Percentiles rank a stretch among this genome's conserved stretches.
These are phyloP conservation scores for Phyllotis vaccarum DNA, from an alignment of 2,797 vertebrate species.

Conservation along the genomic window DNA sequence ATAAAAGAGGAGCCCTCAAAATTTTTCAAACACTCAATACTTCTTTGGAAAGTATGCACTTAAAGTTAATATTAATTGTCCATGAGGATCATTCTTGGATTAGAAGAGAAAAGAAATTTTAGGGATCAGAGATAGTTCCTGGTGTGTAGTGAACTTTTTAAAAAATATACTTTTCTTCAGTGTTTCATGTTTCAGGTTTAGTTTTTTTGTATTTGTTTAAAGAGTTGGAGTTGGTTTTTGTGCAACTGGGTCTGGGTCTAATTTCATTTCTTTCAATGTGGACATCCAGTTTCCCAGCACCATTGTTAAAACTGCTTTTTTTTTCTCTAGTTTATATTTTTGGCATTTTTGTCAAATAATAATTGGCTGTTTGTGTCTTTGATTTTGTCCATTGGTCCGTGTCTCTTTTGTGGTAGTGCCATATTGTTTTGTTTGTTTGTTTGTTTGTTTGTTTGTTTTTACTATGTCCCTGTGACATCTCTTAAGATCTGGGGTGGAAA, in stretches of 20 bases:
- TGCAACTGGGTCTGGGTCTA: background rate
- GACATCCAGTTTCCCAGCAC: background rate
- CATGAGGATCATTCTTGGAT: background rate
- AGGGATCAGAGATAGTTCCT: background rate
- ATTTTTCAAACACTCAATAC: background rate
- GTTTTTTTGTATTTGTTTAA: background rate
- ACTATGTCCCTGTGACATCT: background rate
- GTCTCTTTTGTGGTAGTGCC: no score
- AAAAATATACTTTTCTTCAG: background rate
- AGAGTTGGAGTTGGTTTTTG: background rate
- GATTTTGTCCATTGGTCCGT: background rate
- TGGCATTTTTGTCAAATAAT: background rate
- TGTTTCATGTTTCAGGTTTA: background rate
- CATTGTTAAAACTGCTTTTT: background rate
- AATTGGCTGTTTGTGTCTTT: background rate
- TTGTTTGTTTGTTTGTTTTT: no score
- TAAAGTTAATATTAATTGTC: conserved; percentile 9
- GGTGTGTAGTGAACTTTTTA: background rate
- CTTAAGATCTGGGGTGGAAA: background rate
- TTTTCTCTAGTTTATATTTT: background rate
- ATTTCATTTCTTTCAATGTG: background rate
- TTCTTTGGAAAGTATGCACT: background rate
- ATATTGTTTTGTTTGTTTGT: no score
- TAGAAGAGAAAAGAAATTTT: conserved; percentile 50
- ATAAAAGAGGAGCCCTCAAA: background rate